Evolutionary conservation across 1,140 invertebrate species (phyloP), one percentile per base, ranked within the genome.

Genomic region (Ceratoteleas bidentatus): DNA sequence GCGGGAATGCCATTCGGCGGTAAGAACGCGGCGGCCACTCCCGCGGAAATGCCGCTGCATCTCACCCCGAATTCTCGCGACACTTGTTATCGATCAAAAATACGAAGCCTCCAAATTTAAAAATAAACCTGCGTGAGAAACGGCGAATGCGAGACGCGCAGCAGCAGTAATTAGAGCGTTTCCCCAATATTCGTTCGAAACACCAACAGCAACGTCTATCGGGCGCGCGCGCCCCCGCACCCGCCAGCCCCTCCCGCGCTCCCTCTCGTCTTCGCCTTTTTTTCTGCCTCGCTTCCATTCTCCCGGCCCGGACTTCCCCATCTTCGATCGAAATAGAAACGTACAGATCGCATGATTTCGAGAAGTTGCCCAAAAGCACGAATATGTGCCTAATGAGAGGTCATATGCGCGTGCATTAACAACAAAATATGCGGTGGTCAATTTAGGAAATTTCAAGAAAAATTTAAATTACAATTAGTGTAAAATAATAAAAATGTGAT

Each of bases 31-130:
- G 16, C 38, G 16, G 58, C 50, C 36, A 56, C 62, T 58, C 6
- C 45, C 61, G 57, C 62, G 66, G 64, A 70, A 83, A 74, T 78
- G 74, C 57, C 80, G 66, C 60, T 60, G 78, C 64, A 47, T 82
- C 79, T 76, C 66, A 54, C 60, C 47, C 62, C 69, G 52, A 73
- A 75, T 75, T 74, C 75, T 61, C 72, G 76, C 81, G 76, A 84
- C 81, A 84, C 81, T 84, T 84, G 81, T 84, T 84, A 84, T 84
- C 81, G 81, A 84, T 84, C 74, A 82, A 82, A 80, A 82, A 77
- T 82, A 77, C 68, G 79, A 76, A 73, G 70, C 81, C 56, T 65
- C 72, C 52, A 80, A 84, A 84, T 84, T 79, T 77, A 84, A 84
- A 84, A 84, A 84, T 84, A 84, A 84, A 84, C 81, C 76, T 72